Evolutionary conservation across 1,140 invertebrate species (phyloP), one percentile per base, ranked within the genome.

Genomic region (Akabosia matsudoensis): DNA sequence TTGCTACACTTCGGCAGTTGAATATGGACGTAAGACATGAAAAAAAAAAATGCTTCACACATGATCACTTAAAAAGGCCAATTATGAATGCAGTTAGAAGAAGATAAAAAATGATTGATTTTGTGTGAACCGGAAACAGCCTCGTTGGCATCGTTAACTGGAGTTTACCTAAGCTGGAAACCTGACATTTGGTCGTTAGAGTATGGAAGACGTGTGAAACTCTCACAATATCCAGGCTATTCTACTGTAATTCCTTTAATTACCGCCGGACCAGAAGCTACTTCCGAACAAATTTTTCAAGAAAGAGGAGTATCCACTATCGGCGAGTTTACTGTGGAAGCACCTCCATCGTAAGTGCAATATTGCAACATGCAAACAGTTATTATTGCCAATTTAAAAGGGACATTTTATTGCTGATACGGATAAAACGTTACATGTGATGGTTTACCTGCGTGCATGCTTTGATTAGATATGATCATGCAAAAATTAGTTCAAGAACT

Each of bases 241-340:
- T 72, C 76, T 1, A 73, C 73, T 0, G 73, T 74, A 10, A 70
- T 77, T 54, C 76, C 76, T 14, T 45, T 77, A 16, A 77, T 72
- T 1, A 74, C 61, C n/a, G 33, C 51, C 51, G 33, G 37, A 24
- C 70, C 76, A 7, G 64, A 73, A 14, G 76, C 76, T 14, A 45
- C 76, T 14, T 77, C 76, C 3, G 70, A 77, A 3, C 76, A 77
- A 71, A 77, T 77, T 1, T 77, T 77, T 77, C 33, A 74, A 71
- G 76, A 77, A 71, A 73, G 76, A 10, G 64, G 72, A 10, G 74
- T 77, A 54, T 77, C 76, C n/a, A 77, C 76, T 16, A 64, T 77
- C 24, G 76, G 76, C 51, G 76, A 77, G 26, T 77, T 77, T 67
- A 13, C 64, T 0, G 73, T 77, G 3, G 34, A 77, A 24, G 76